Conservation (phyloP, 2,113 vertebrate genomes). For the Hystrix cristata region DNA sequence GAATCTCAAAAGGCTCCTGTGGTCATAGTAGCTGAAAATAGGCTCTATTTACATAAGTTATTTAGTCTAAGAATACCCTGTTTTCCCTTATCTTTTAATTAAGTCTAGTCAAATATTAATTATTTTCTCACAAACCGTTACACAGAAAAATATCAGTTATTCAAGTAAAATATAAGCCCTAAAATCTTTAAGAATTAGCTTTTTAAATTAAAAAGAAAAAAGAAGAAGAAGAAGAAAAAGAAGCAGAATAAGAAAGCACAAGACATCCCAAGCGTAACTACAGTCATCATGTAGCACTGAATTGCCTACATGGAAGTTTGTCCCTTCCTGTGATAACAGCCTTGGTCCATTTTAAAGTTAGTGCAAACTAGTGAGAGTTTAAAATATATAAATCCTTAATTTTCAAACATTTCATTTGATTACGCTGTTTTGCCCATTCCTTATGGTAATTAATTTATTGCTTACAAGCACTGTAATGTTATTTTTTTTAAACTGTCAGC, state of each 20-base stretch:
- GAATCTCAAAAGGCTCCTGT: constrained; percentile 68
- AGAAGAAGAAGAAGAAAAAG: not conserved
- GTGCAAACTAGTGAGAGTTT: constrained; percentile 71
- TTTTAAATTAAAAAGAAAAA: constrained; percentile 55
- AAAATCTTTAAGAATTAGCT: constrained; percentile 78
- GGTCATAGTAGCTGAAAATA: constrained; percentile 71
- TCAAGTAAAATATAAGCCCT: constrained; percentile 81
- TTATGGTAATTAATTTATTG: constrained; percentile 40
- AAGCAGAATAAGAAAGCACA: not conserved
- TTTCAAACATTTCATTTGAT: constrained; percentile 57
- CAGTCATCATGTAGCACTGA: constrained; percentile 38
- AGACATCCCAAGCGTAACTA: constrained; percentile 37
- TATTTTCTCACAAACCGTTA: constrained; percentile 71
- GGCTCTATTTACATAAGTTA: constrained; percentile 73
- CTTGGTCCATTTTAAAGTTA: constrained; percentile 57
- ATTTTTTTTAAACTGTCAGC: constrained; percentile 16
- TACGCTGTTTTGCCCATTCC: constrained; percentile 53
- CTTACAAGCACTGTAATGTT: not conserved
- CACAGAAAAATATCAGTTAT: constrained; percentile 75
- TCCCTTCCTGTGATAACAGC: constrained; percentile 30
- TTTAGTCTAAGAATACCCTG: constrained; percentile 81
- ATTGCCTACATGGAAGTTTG: constrained; percentile 12
- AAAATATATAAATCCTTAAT: constrained; percentile 29
- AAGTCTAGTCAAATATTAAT: constrained; percentile 80
- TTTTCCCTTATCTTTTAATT: constrained; percentile 77